phyloP scores from a whole-genome alignment of 2,113 vertebrate species.

The Nycticorax nycticorax region DNA sequence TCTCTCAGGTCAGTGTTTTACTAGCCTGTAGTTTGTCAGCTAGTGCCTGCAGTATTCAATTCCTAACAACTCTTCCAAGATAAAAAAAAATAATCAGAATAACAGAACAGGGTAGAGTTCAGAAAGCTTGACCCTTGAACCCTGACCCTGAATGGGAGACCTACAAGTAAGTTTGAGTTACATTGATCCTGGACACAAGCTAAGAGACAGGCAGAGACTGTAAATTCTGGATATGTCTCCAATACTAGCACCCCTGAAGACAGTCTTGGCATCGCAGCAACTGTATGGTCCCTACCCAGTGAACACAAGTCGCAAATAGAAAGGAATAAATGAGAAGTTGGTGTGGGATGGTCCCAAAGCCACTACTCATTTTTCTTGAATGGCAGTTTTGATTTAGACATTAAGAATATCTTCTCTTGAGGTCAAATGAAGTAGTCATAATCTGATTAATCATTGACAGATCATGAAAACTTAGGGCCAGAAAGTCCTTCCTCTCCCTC shows the following conservation, averaged over 20 bases:
- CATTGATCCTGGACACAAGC: background rate
- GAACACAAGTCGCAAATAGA: background rate
- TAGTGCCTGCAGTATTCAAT: background rate
- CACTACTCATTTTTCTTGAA: background rate
- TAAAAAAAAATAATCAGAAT: background rate
- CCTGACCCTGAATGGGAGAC: background rate
- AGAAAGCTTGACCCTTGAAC: background rate
- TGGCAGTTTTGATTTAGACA: conserved; percentile 11
- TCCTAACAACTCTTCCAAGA: background rate
- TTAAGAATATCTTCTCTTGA: background rate
- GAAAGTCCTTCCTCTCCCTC: background rate
- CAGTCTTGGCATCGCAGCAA: background rate
- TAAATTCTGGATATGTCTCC: background rate
- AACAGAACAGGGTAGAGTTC: background rate
- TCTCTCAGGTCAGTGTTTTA: conserved; percentile 38
- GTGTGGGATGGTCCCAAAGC: background rate
- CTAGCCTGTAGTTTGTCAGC: background rate
- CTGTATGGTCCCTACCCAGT: background rate
- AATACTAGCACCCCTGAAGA: background rate
- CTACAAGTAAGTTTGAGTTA: background rate
- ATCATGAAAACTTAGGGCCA: background rate
- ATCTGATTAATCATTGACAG: conserved; percentile 6
- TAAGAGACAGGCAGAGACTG: background rate
- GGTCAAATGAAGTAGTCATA: conserved; percentile 6
- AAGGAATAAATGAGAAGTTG: background rate